These are phyloP conservation scores for Diachrysia chrysitis DNA, from an alignment of 2,888 invertebrate genomes.

Conservation along the genomic window DNA sequence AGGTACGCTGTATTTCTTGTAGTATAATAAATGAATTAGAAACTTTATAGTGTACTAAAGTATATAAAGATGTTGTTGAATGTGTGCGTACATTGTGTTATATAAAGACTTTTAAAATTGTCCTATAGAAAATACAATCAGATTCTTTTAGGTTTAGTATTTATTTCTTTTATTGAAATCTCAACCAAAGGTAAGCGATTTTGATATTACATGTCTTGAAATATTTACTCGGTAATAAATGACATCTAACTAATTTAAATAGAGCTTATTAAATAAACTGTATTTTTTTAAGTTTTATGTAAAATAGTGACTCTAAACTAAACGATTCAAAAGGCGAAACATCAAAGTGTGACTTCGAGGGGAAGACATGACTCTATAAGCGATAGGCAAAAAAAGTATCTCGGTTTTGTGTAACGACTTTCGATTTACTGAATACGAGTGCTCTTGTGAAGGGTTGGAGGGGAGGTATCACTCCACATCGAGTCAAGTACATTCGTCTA, in stretches of 20 bases:
- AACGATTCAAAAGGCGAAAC: conserved; percentile 72
- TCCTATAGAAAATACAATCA: too few relatives aligned
- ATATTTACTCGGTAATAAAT: too few relatives aligned
- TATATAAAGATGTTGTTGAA: too few relatives aligned
- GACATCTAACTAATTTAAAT: too few relatives aligned
- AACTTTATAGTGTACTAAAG: too few relatives aligned
- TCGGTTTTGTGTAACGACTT: conserved; percentile 85
- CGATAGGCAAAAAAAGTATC: conserved; percentile 78
- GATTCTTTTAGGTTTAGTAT: too few relatives aligned
- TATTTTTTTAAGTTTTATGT: neutral
- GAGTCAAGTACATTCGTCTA: conserved; percentile 80
- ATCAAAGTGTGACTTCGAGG: conserved; percentile 75
- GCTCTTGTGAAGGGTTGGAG: conserved; percentile 82
- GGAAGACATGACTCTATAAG: conserved; percentile 74
- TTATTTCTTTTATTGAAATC: too few relatives aligned
- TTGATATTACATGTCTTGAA: too few relatives aligned
- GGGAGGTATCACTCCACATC: conserved; percentile 81
- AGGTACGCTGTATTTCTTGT: neutral
- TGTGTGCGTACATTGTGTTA: too few relatives aligned
- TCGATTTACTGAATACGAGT: conserved; percentile 84
- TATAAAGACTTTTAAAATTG: too few relatives aligned
- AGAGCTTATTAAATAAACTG: neutral
- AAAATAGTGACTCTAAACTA: conserved; percentile 39
- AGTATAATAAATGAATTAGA: neutral
- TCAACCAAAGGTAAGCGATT: too few relatives aligned